phyloP scores from a whole-genome alignment of 2,797 vertebrate genomes.

The Triplophysa bombifrons region DNA sequence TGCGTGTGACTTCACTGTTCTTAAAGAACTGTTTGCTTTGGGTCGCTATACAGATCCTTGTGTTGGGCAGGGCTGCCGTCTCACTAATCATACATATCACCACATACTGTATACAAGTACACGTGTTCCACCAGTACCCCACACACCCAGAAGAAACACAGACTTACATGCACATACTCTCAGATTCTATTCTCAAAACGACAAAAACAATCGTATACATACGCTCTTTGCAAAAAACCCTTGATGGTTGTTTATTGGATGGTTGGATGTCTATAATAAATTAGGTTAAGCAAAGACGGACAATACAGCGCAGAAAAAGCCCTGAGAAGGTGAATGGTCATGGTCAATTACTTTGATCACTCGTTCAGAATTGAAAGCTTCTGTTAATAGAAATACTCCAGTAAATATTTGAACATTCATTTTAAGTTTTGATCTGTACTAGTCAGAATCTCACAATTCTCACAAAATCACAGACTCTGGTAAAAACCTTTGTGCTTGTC shows the following conservation, averaged over 20 bases:
- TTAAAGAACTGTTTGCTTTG: slow-evolving; percentile 35
- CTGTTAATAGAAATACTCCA: background rate
- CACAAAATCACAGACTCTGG: background rate
- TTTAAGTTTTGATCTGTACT: background rate
- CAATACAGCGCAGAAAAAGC: background rate
- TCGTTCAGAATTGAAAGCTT: background rate
- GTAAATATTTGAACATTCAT: background rate
- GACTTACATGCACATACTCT: background rate
- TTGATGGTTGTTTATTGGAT: background rate
- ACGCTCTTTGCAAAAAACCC: background rate
- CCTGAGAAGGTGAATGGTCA: background rate
- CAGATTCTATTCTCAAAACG: background rate
- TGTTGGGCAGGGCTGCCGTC: slow-evolving; percentile 24
- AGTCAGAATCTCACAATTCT: background rate
- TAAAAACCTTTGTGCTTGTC: background rate
- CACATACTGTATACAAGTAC: slow-evolving; percentile 9
- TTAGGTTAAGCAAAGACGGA: background rate
- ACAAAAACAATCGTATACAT: background rate
- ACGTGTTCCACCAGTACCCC: slow-evolving; percentile 16
- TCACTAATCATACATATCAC: slow-evolving; percentile 2
- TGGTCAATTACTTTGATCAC: background rate
- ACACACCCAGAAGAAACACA: slow-evolving; percentile 19
- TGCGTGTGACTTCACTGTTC: slow-evolving; percentile 27
- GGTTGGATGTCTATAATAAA: background rate
- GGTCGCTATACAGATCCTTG: slow-evolving; percentile 8